Evolutionary conservation across 1,140 invertebrate species (phyloP), one percentile per base, ranked within the genome.

Genomic region (Spodoptera litura): DNA sequence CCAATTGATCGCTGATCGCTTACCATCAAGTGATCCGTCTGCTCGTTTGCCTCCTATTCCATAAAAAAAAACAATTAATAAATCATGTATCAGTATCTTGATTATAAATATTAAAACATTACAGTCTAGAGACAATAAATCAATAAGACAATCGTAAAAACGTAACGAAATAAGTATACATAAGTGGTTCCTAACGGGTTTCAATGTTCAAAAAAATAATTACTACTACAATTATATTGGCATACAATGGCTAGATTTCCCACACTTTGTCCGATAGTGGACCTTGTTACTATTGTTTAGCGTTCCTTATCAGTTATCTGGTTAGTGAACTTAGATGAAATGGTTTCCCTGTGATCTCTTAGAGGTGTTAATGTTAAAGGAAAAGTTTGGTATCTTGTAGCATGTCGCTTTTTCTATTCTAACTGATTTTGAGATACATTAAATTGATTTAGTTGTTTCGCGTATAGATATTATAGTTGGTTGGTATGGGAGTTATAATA

Each of bases 201-300:
- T 12, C 66, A 13, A 44, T 64, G 61, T 66, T 70, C 53, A 53
- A 70, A 49, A 12, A 68, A 52, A 68, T 68, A 68, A 68, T 51
- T 52, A 27, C 64, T 6, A n/a, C 38, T 20, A 13, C 25, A 68
- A 68, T 68, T 68, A 68, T 52, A 68, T 12, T 20, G 8, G 20
- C 64, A 52, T 10, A 68, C 64, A 68, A 68, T 68, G 64, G 20
- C 64, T 20, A 51, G 64, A 68, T 51, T 68, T 68, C 64, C 64
- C 64, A 68, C 64, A 52, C 44, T 25, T 12, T 52, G 64, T n/a
- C 61, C 49, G 64, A 68, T 68, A 68, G 61, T 64, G n/a, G 55
- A 8, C 58, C 58, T 20, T 68, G 12, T 52, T 13, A 15, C 27
- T 13, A 68, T n/a, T 68, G 35, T 68, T 68, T 20, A 52, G 31